Conservation (phyloP, 2,797 vertebrate genomes). For the Peromyscus aztecus region DNA sequence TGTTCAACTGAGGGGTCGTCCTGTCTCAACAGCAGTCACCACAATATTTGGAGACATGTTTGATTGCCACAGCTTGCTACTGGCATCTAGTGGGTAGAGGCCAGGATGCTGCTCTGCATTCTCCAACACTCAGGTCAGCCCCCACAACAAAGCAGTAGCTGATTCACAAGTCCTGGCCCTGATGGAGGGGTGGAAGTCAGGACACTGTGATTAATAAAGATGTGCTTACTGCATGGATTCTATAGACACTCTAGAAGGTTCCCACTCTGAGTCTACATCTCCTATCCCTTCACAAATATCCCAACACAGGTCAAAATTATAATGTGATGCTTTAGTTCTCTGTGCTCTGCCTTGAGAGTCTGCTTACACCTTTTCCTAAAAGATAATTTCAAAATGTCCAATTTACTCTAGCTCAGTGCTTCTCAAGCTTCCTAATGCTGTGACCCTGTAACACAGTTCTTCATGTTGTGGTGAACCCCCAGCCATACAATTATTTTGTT, state of each 20-base stretch:
- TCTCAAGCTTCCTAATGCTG: not conserved
- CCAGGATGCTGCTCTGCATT: not conserved
- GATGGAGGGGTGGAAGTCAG: rapidly evolving
- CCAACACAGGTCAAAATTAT: not conserved
- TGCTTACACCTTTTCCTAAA: not conserved
- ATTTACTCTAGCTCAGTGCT: not conserved
- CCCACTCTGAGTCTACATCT: not conserved
- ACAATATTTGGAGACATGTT: not conserved
- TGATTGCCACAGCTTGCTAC: not conserved
- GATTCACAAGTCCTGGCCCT: not conserved
- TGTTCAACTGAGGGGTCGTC: not conserved
- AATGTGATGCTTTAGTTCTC: not conserved
- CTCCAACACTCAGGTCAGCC: not conserved
- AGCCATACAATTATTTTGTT: not conserved
- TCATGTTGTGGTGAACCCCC: not conserved
- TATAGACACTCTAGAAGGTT: not conserved
- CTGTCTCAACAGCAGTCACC: not conserved
- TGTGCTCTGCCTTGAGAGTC: not conserved
- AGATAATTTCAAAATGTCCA: not conserved
- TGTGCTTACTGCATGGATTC: not conserved
- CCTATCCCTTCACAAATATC: not conserved
- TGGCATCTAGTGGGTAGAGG: not conserved
- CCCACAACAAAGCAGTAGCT: not conserved
- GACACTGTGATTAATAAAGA: not conserved
- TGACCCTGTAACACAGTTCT: not conserved